These are phyloP conservation scores for Artibeus jamaicensis DNA, from an alignment of 2,797 vertebrate genomes.

Conservation along the genomic window DNA sequence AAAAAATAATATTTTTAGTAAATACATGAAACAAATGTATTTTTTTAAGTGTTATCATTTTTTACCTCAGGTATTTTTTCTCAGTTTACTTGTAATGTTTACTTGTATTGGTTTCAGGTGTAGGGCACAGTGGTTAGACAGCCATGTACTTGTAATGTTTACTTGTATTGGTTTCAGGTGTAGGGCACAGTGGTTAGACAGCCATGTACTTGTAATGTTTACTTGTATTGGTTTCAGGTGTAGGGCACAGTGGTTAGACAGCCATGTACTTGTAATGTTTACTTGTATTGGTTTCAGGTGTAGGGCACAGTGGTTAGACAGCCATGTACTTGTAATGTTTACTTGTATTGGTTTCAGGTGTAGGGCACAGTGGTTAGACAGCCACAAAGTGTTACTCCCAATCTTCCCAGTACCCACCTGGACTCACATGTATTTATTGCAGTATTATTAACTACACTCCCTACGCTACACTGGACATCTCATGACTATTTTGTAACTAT, in stretches of 20 bases:
- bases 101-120: background rate
- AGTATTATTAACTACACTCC: background rate
- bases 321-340: no score
- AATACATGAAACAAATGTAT: background rate
- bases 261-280: background rate
- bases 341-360: background rate
- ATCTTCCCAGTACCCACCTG: background rate
- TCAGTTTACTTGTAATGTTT: background rate
- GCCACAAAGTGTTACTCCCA: no score
- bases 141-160: no score
- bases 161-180: no score
- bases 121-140: background rate
- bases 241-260: no score
- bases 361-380: background rate
- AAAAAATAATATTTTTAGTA: slow-evolving; percentile 7
- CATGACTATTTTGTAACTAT: background rate
- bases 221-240: background rate
- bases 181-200: no score
- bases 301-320: no score
- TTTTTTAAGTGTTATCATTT: background rate
- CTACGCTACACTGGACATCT: background rate
- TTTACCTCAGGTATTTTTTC: background rate
- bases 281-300: background rate
- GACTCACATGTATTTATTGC: background rate
- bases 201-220: no score